A percentile compares a stretch with the other conserved stretches of the same genome.
phyloP scores from a whole-genome alignment of 2,888 invertebrate genomes.

The Itoplectis maculator region DNA sequence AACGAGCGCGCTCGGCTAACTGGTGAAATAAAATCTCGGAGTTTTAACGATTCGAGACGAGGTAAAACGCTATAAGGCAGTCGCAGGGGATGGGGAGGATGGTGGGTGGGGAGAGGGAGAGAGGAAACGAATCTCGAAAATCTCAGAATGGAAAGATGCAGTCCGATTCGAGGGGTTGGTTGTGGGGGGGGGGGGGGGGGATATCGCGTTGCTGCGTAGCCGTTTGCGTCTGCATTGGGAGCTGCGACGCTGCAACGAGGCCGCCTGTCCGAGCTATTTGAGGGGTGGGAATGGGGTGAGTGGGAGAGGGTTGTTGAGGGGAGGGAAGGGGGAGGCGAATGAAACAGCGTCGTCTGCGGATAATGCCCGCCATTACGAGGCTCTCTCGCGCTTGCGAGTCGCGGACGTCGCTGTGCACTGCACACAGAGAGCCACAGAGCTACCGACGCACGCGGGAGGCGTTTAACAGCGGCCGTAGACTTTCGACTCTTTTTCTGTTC shows the following conservation, averaged over 20 bases:
- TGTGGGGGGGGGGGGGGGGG: too few species aligned
- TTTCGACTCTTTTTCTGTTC: constrained; percentile 46
- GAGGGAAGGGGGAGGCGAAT: constrained; percentile 54
- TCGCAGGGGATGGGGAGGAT: neutral
- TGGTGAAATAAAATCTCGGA: constrained; percentile 52
- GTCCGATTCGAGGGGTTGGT: constrained; percentile 39
- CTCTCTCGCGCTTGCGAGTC: constrained; percentile 18
- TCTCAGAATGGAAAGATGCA: constrained; percentile 53
- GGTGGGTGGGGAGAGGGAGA: neutral
- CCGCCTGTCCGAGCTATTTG: constrained; percentile 39
- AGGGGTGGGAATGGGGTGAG: neutral
- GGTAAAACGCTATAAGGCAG: neutral
- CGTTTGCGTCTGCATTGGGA: neutral
- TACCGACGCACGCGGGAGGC: constrained; percentile 43
- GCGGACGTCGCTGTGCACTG: constrained; percentile 19
- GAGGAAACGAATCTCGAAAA: constrained; percentile 57
- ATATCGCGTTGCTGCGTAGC: constrained; percentile 37
- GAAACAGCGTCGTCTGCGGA: constrained; percentile 71
- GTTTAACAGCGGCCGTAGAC: constrained; percentile 64
- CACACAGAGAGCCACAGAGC: neutral
- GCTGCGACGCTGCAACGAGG: constrained; percentile 16
- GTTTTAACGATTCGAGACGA: constrained; percentile 53
- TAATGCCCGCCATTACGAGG: constrained; percentile 71
- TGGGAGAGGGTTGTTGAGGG: too few species aligned
- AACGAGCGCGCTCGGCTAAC: constrained; percentile 24